Evolutionary conservation across 2,888 invertebrate genomes (phyloP), one percentile per base, ranked within the genome.

Genomic region (Ceraclea dissimilis): DNA sequence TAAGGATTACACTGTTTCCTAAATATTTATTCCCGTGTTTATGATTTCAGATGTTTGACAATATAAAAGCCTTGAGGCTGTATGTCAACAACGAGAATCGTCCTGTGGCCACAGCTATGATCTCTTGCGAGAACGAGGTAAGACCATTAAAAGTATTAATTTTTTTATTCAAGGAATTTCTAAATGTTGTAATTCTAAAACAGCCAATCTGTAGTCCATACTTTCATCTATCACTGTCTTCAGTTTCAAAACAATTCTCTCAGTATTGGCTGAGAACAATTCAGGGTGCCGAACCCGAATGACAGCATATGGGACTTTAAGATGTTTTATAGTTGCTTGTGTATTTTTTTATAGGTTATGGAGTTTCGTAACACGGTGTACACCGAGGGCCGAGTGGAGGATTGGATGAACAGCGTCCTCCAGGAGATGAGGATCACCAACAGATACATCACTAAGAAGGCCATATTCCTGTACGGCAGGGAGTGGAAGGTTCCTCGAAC

Each of bases 371-470:
- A 76, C 58, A 70, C 78, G 1, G 87, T 92, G 0, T 71, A 79
- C 52, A 86, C 89, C 0, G 86, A 88, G 64, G 91, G 91, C 1
- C 83, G 88, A 62, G 90, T 94, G 1, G 95, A 95, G 70, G 87
- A 89, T 64, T 95, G 95, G 94, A 92, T 95, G 93, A 90, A 88
- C 62, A 75, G 83, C 31, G 87, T 93, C 2, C 77, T 94, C 17
- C 75, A 71, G 2, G 93, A 94, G 72, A 95, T 95, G 94, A 80
- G 88, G 44, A 74, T 72, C 49, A 86, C 93, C 0, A 93, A 93
- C 71, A 81, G 90, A 63, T 89, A 80, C 66, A 83, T 93, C 54
- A 88, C 90, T 0, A 95, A 95, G 70, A 90, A 90, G 67, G 88
- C 93, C 18, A 84, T 95, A 63, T 91, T 84, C 71, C 85, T 88